Percentiles rank a stretch among this genome's conserved stretches.
Evolutionary conservation across 2,797 vertebrate genomes (phyloP).

Genomic region (Numenius phaeopus): DNA sequence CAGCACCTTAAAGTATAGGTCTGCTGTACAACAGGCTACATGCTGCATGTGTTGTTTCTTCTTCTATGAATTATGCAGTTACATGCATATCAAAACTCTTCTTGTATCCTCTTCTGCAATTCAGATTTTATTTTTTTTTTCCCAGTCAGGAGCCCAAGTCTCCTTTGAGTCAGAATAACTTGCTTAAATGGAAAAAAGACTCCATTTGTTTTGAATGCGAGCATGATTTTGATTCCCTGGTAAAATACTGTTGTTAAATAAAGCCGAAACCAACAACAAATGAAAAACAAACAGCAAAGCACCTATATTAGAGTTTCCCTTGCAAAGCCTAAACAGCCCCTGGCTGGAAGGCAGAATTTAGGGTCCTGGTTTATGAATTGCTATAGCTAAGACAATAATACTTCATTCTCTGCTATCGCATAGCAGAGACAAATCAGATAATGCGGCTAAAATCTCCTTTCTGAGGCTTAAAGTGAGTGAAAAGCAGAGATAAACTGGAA

Average conservation of each 20-base stretch:
- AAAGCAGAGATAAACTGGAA: constrained; percentile 26
- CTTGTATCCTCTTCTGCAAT: not conserved
- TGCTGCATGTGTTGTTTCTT: not conserved
- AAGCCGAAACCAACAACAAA: not conserved
- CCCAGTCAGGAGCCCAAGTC: not conserved
- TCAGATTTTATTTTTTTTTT: not conserved
- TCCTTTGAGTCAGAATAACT: not conserved
- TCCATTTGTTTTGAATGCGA: not conserved
- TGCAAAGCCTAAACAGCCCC: not conserved
- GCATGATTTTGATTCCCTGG: not conserved
- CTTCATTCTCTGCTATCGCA: not conserved
- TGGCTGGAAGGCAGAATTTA: constrained; percentile 9
- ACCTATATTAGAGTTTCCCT: not conserved
- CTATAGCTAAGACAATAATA: constrained; percentile 26
- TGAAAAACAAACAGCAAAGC: not conserved
- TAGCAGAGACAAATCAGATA: constrained; percentile 38
- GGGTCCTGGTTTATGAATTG: constrained; percentile 29
- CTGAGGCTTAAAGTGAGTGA: not conserved
- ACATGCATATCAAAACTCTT: not conserved
- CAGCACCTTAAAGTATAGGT: not conserved
- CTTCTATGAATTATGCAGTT: not conserved
- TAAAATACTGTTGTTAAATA: constrained; percentile 17
- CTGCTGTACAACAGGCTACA: not conserved
- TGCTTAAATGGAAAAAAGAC: not conserved
- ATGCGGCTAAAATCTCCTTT: constrained; percentile 34